A percentile compares a stretch with the other conserved stretches of the same genome.
Evolutionary conservation across 2,797 vertebrate genomes (phyloP).

Genomic region (Enteromius mattozi): DNA sequence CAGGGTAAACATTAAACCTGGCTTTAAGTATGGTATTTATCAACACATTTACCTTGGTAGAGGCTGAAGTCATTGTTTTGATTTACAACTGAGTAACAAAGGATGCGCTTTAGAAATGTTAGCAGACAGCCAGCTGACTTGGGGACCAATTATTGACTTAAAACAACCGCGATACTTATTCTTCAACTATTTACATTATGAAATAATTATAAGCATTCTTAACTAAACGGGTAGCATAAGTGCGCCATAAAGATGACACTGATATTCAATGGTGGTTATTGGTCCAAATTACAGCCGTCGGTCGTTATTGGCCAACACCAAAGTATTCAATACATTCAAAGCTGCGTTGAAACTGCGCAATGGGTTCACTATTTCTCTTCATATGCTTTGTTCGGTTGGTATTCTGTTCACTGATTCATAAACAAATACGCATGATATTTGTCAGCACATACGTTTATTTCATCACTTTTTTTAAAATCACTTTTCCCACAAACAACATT

Average conservation of each 20-base stretch:
- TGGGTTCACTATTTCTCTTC: not conserved
- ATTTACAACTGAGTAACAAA: conserved; percentile 5
- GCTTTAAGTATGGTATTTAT: not conserved
- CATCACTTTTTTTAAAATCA: too few species aligned
- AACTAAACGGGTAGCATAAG: conserved; percentile 34
- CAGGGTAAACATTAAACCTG: not conserved
- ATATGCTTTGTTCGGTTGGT: not conserved
- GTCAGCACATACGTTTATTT: not conserved
- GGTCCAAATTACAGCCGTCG: conserved; percentile 23
- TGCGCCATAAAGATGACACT: conserved; percentile 52
- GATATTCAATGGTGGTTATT: conserved; percentile 44
- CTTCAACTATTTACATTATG: conserved; percentile 16
- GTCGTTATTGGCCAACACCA: conserved; percentile 47
- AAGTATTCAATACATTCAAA: not conserved
- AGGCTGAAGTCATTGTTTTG: conserved; percentile 77
- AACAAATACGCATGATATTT: not conserved
- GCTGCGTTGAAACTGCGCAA: conserved; percentile 49
- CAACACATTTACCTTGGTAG: conserved; percentile 74
- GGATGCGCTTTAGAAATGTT: conserved; percentile 15
- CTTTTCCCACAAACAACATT: not conserved
- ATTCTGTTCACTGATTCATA: not conserved
- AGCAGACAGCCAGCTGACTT: not conserved
- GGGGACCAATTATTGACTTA: not conserved
- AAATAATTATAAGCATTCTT: conserved; percentile 19
- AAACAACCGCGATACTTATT: not conserved